Conservation (phyloP, 2,888 invertebrate species). For the Tuberolachnus salignus region DNA sequence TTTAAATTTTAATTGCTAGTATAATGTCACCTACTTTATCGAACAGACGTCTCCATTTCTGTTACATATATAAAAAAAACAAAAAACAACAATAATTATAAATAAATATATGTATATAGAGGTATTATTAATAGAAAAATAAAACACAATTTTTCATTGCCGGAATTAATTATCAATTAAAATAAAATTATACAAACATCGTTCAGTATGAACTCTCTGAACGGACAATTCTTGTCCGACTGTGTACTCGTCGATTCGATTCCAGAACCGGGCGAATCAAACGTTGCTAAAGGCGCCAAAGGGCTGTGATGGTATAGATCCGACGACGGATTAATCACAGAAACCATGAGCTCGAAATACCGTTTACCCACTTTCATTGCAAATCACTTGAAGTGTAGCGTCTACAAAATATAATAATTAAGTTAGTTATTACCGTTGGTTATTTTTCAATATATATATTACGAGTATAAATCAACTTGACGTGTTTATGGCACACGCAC, state of each 20-base stretch:
- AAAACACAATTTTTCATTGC: not conserved
- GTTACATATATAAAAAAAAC: constrained; percentile 65
- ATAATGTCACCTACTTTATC: constrained; percentile 73
- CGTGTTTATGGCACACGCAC: too few species aligned
- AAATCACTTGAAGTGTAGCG: not conserved
- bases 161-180: constrained; percentile 57
- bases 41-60: constrained; percentile 90
- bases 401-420: not conserved
- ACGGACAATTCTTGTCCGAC: constrained; percentile 79
- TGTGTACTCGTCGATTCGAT: constrained; percentile 63
- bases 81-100: too few species aligned
- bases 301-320: constrained; percentile 39
- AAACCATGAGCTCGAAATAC: constrained; percentile 50
- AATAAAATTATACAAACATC: constrained; percentile 73
- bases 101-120: too few species aligned
- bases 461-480: too few species aligned
- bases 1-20: too few species aligned
- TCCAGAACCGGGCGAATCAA: constrained; percentile 57
- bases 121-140: not conserved
- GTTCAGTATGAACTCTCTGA: constrained; percentile 76
- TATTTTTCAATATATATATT: too few species aligned
- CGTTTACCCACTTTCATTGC: constrained; percentile 44
- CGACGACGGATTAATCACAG: constrained; percentile 45
- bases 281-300: constrained; percentile 55
- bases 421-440: too few species aligned